Base-by-base conservation (phyloP, 2,888 invertebrate species). In the Drosophila tripunctata region DNA sequence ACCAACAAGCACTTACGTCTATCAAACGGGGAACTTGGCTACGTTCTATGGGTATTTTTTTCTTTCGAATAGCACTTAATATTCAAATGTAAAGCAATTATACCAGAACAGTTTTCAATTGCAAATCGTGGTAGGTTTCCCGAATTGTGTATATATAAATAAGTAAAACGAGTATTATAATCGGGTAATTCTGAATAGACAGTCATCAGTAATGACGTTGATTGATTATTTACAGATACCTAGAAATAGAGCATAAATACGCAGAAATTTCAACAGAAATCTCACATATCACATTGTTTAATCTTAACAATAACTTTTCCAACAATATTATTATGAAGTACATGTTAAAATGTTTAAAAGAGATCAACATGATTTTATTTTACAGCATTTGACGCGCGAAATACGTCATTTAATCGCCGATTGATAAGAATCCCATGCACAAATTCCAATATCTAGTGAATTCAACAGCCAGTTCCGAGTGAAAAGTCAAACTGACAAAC, bases 251-350 rank as follows among this genome's bases (percentile, higher is more conserved):
- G 50, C 65, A 68, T 43, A 51, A 41, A 19, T 36, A 40, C 17
- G 30, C 10, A 12, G 12, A 56, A 35, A 45, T 40, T 44, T 40
- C 30, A 14, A 38, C 14, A n/a, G 41, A 31, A 45, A 24, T 31
- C 22, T 48, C 47, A 14, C 51, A 24, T 31, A 19, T 48, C 47
- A 14, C 51, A 52, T 30, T n/a, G 7, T 5, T 33, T 21, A 19
- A 51, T 17, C 30, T 19, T 2, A 40, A 40, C 24, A 31, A 47
- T 21, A 40, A n/a, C 2, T 24, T 27, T 24, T 21, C 47, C 10
- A 38, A 43, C 63, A 58, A 61, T 58, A 48, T 44, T 41, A 56
- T 75, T 75, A 68, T 72, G 55, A 30, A 43, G 58, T 57, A 65
- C 61, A 62, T 54, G 75, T 68, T 62, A 75, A 72, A 64, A 57